A percentile compares a stretch with the other conserved stretches of the same genome.
Evolutionary conservation across 2,888 invertebrate species (phyloP).

Genomic region (Troides aeacus): DNA sequence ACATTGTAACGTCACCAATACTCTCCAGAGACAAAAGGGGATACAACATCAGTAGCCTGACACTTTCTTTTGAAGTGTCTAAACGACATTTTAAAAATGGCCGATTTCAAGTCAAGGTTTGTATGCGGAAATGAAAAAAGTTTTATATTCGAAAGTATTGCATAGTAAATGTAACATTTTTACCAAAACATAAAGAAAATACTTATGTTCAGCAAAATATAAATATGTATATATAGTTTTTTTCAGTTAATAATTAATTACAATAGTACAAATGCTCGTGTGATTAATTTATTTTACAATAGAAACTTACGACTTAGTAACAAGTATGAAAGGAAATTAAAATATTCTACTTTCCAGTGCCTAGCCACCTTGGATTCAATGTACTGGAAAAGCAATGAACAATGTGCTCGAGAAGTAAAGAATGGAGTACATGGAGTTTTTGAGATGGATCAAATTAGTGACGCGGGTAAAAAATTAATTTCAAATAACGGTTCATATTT

Average conservation of each 20-base stretch:
- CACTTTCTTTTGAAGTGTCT: slow-evolving; percentile 85
- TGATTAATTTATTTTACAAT: too few species aligned
- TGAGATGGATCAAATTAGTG: slow-evolving; percentile 7
- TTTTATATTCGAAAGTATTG: not conserved
- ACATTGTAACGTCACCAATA: slow-evolving; percentile 56
- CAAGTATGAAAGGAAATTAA: not conserved
- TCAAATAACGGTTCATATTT: slow-evolving; percentile 2
- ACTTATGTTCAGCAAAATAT: too few species aligned
- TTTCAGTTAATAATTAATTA: too few species aligned
- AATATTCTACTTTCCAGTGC: slow-evolving; percentile 45
- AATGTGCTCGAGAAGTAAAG: slow-evolving; percentile 40
- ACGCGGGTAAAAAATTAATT: not conserved
- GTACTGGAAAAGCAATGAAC: slow-evolving; percentile 55
- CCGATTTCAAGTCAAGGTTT: slow-evolving; percentile 87
- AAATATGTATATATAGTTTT: too few species aligned
- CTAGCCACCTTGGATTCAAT: slow-evolving; percentile 48
- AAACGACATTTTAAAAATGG: slow-evolving; percentile 86
- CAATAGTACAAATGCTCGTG: too few species aligned
- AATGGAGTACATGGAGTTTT: slow-evolving; percentile 26
- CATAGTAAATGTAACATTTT: not conserved
- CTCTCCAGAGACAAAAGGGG: slow-evolving; percentile 65
- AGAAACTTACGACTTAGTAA: not conserved
- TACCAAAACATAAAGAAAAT: too few species aligned
- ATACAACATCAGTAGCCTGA: slow-evolving; percentile 84
- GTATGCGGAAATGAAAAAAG: slow-evolving; percentile 22